phyloP scores from a whole-genome alignment of 1,140 invertebrate genomes.

The Micrasema minimum region DNA sequence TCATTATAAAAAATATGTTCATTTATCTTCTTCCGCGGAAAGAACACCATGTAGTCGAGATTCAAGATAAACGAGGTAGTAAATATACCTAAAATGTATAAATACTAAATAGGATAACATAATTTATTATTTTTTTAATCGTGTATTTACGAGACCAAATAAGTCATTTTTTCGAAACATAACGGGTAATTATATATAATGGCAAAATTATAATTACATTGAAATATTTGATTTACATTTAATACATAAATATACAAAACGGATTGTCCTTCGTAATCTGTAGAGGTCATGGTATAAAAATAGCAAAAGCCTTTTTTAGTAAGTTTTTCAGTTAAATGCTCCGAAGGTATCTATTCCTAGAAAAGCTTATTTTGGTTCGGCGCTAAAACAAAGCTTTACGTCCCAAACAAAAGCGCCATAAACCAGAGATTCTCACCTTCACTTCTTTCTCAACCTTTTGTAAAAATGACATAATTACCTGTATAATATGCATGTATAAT shows the following conservation, averaged over 20 bases:
- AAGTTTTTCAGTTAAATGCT: neutral
- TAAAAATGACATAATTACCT: neutral
- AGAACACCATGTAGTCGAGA: too few relatives aligned
- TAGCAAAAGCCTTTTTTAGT: constrained; percentile 15
- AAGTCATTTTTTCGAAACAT: too few relatives aligned
- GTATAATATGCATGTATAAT: neutral
- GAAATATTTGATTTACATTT: neutral
- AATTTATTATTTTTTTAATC: neutral
- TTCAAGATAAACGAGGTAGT: too few relatives aligned
- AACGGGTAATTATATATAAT: neutral
- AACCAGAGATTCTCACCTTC: neutral
- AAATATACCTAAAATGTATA: too few relatives aligned
- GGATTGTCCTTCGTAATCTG: neutral
- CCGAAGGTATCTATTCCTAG: constrained; percentile 13
- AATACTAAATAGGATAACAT: neutral
- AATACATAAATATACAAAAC: neutral
- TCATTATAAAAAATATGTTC: too few relatives aligned
- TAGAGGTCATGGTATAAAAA: constrained; percentile 6
- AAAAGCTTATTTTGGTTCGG: constrained; percentile 3
- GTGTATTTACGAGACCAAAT: neutral
- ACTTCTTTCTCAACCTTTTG: neutral
- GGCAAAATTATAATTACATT: neutral
- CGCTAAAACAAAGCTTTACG: neutral
- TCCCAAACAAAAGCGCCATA: neutral
- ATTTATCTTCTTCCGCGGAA: too few relatives aligned